Evolutionary conservation across 2,888 invertebrate genomes (phyloP), one percentile per base, ranked within the genome.

Genomic region (Quadroppia sp.): DNA sequence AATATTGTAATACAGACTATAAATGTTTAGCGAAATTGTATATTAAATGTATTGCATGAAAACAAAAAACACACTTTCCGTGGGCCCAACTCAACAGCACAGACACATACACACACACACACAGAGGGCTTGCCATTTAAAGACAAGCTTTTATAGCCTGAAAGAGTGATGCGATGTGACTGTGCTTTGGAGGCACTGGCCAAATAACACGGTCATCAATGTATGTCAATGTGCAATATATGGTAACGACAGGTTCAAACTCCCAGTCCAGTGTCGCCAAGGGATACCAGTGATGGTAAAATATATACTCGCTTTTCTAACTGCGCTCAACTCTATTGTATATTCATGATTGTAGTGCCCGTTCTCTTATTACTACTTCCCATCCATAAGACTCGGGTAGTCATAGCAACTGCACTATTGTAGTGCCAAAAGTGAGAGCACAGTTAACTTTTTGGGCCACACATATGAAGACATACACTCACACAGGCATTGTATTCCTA

Each of bases 151-250:
- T 6, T 17, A 50, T 9, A n/a, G 15, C n/a, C 17, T 20, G 17
- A 50, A 20, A n/a, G n/a, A n/a, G n/a, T n/a, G n/a, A n/a, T n/a
- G n/a, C n/a, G n/a, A n/a, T n/a, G n/a, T 50, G 50, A 15, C 50
- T 50, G 50, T 9, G 20, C 50, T 11, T 50, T 50, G 20, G 50
- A 4, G 11, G 36, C 11, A 36, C 4, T 36, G 4, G 50, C 50
- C 50, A 50, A 50, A 50, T 50, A 15, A 50, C 50, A 50, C 50
- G 50, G 50, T 50, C 50, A 50, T 50, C 50, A 50, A 50, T 50
- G 50, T 50, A 50, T 50, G 50, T 50, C 50, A 50, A 50, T 50
- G 50, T 50, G 50, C n/a, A 20, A 50, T 50, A 50, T 50, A 50
- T 50, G 50, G 50, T 50, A 50, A n/a, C 17, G n/a, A 20, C 17